phyloP scores from a whole-genome alignment of 2,888 invertebrate species.

The Andrena praecox region DNA sequence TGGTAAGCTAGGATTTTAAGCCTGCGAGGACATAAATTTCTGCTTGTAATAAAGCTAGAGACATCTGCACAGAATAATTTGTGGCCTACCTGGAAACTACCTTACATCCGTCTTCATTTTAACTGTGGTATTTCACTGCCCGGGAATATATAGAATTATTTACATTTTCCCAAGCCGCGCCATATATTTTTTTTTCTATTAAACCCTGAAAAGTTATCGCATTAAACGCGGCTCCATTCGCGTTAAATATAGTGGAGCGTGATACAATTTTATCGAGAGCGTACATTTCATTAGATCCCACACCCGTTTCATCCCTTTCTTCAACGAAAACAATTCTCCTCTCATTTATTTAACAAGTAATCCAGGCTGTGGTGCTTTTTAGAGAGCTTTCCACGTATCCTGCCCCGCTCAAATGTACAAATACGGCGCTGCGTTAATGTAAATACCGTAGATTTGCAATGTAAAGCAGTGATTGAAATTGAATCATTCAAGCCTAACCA shows the following conservation, averaged over 20 bases:
- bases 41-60: conserved; percentile 45
- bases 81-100: not conserved
- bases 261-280: not conserved
- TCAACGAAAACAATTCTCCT: not conserved
- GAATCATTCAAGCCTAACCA: conserved; percentile 9
- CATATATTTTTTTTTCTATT: not conserved
- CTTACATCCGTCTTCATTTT: conserved; percentile 20
- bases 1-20: conserved; percentile 29
- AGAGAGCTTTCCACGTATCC: not conserved
- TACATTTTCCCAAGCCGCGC: not conserved
- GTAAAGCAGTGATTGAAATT: conserved; percentile 13
- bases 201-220: not conserved
- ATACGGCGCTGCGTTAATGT: conserved; percentile 19
- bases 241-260: not conserved
- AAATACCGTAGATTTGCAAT: conserved; percentile 32
- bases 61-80: conserved; percentile 50
- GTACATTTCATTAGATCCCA: not conserved
- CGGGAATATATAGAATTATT: not conserved
- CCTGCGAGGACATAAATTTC: conserved; percentile 41
- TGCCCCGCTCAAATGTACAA: not conserved
- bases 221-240: not conserved
- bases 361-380: not conserved
- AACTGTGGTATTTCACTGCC: not conserved
- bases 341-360: conserved; percentile 35
- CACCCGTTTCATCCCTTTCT: not conserved